Conservation (phyloP, 2,797 vertebrate species). For the Distichodus sexfasciatus region DNA sequence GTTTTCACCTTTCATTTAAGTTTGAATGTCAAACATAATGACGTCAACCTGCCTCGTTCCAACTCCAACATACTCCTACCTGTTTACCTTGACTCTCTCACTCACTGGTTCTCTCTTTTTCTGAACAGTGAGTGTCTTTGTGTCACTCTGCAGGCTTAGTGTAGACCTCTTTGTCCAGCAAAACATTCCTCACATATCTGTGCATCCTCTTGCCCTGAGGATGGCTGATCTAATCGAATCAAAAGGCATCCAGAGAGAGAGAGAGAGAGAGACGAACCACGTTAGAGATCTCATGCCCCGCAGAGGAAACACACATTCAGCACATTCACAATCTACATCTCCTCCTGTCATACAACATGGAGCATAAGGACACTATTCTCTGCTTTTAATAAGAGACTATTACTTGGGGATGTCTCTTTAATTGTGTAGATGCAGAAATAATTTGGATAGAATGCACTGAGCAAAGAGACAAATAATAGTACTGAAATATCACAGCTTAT, state of each 20-base stretch:
- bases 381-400: no score
- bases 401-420: no score
- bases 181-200: conserved; percentile 72
- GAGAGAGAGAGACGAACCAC: no score
- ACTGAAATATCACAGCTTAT: no score
- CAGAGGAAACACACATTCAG: not conserved
- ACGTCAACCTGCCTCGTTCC: no score
- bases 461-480: no score
- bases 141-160: conserved; percentile 56
- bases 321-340: not conserved
- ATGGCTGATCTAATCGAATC: conserved; percentile 44
- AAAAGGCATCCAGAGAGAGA: conserved; percentile 13
- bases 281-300: not conserved
- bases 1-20: no score
- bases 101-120: conserved; percentile 5
- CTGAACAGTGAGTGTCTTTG: conserved; percentile 68
- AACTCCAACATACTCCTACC: conserved; percentile 29
- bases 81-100: conserved; percentile 27
- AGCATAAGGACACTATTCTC: no score
- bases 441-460: no score
- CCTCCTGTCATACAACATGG: no score
- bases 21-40: no score
- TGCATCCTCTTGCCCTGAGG: conserved; percentile 47
- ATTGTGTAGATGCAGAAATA: no score
- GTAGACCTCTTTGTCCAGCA: conserved; percentile 65